Base-by-base conservation (phyloP, 1,140 invertebrate genomes). In the Hycleus cichorii region DNA sequence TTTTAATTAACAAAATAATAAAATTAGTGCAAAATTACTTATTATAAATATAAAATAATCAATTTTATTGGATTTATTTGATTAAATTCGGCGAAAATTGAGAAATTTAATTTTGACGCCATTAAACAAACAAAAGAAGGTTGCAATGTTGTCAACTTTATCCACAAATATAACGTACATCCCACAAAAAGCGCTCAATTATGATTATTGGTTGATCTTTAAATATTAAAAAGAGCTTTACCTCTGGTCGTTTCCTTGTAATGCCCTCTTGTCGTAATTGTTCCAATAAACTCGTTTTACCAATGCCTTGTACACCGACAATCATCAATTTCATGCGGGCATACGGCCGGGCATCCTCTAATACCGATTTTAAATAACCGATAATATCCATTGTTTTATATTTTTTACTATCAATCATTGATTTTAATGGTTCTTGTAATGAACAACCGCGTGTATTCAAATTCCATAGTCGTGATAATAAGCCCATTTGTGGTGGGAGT, bases 241-340 rank as follows among this genome's bases (percentile, higher is more conserved):
- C 86, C 67, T 93, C 90, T 1, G 85, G 82, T 74, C 88, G 87
- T 59, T 86, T 87, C 60, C 84, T 82, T 4, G 87, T 83, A 12
- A 83, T 85, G 0, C 92, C 91, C 73, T 95, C 91, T 63, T 92
- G 87, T 27, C 93, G 75, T 6, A 98, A 72, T 66, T 93, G 87
- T 60, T 95, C 89, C 8, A 98, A 74, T 3, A 98, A 75, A 47
- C 93, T 94, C 0, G 95, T 98, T 75, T 97, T 97, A 0, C 94
- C 92, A 64, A 93, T 93, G 9, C 91, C 91, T 71, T 96, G 90
- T 7, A 92, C 84, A 0, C 97, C 97, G 10, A 98, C 94, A 46
- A 99, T 86, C 95, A 99, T 98, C 3, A 99, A 77, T 72, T 98
- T 98, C 88, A 99, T 93, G 40, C 93, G 79, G 4, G 93, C 90